Evolutionary conservation across 2,113 vertebrate species (phyloP).

Genomic region (Cyprichromis sp.): DNA sequence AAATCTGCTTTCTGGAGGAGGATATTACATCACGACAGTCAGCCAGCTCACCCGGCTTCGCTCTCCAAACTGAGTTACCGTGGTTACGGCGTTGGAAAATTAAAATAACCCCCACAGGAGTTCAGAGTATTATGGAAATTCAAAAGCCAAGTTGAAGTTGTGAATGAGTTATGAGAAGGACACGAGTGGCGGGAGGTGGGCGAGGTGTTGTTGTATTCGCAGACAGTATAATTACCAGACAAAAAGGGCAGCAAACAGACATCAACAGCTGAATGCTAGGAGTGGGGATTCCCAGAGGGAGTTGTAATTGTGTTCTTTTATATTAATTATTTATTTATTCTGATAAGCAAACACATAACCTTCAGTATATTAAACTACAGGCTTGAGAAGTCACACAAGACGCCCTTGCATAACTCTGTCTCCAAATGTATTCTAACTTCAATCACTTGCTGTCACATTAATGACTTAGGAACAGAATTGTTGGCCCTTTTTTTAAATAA

Average conservation of each 20-base stretch:
- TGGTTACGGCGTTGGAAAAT: conserved; percentile 53
- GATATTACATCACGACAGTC: conserved; percentile 20
- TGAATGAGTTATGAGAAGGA: conserved; percentile 26
- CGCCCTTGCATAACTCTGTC: neutral
- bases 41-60: neutral
- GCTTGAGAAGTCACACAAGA: neutral
- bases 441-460: neutral
- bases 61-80: conserved; percentile 28
- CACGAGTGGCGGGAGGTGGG: neutral
- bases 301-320: neutral
- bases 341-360: neutral
- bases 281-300: neutral
- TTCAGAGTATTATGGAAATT: conserved; percentile 33
- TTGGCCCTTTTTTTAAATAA: neutral
- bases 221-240: neutral
- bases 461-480: neutral
- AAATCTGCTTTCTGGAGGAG: conserved; percentile 36
- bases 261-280: neutral
- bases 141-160: conserved; percentile 10
- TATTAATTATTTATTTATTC: neutral
- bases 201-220: neutral
- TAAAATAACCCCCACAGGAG: conserved; percentile 39
- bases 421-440: neutral
- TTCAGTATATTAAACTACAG: neutral
- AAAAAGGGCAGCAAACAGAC: neutral